A percentile compares a stretch with the other conserved stretches of the same genome.
Conservation (phyloP, 1,140 invertebrate species). For the Andrena cerasifolii region DNA sequence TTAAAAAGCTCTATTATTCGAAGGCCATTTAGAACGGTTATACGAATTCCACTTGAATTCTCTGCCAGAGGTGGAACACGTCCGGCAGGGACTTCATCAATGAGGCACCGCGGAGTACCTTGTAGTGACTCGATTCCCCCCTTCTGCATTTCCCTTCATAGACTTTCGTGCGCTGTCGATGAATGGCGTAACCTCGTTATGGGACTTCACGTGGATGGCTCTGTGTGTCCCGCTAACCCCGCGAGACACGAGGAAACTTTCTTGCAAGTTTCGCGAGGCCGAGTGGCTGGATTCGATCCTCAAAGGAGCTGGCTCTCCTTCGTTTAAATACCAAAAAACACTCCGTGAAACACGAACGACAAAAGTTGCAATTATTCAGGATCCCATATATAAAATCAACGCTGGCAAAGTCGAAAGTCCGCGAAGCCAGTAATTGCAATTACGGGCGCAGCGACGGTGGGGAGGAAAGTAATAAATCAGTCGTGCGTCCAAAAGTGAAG, state of each 20-base stretch:
- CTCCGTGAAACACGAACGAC: too few species aligned
- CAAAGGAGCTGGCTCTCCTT: neutral
- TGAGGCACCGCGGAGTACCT: slow-evolving; percentile 43
- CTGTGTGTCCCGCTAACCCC: slow-evolving; percentile 1
- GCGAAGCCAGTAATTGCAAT: too few species aligned
- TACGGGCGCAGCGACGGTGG: too few species aligned
- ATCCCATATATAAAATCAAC: too few species aligned
- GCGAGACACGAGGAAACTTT: slow-evolving; percentile 19
- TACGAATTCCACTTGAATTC: slow-evolving; percentile 9
- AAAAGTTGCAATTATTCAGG: too few species aligned
- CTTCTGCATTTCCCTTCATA: slow-evolving; percentile 53
- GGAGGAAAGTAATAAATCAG: too few species aligned
- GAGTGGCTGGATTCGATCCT: neutral
- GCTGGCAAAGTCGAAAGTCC: too few species aligned
- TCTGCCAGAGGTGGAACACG: slow-evolving; percentile 29
- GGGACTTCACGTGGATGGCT: slow-evolving; percentile 53
- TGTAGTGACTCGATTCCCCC: slow-evolving; percentile 49
- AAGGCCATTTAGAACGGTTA: slow-evolving; percentile 14
- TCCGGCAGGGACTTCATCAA: slow-evolving; percentile 42
- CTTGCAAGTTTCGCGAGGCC: neutral
- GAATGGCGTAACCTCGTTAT: slow-evolving; percentile 57
- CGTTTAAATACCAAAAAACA: too few species aligned
- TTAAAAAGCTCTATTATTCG: neutral
- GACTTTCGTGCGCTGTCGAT: slow-evolving; percentile 52
- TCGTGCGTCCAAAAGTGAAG: too few species aligned